Conservation (phyloP, 1,140 invertebrate species). For the Ceratosolen solmsi region DNA sequence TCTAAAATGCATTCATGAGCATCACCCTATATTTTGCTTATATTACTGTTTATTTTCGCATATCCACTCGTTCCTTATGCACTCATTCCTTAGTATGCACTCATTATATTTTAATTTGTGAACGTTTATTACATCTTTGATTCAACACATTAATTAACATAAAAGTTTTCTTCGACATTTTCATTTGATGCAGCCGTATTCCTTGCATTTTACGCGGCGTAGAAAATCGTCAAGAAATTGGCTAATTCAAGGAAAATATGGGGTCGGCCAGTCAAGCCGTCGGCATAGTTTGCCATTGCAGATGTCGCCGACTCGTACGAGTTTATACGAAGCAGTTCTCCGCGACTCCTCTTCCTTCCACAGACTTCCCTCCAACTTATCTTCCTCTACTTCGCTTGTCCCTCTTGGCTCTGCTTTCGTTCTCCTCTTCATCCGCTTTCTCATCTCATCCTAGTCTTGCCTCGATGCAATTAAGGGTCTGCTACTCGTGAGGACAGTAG, state of each 20-base stretch:
- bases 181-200: no score
- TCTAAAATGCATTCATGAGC: no score
- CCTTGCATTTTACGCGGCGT: slow-evolving; percentile 20
- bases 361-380: no score
- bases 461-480: slow-evolving; percentile 60
- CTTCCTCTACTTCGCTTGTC: background rate
- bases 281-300: slow-evolving; percentile 33
- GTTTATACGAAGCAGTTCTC: no score
- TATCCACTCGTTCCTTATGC: no score
- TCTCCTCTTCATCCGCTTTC: slow-evolving; percentile 24
- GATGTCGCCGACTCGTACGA: slow-evolving; percentile 45
- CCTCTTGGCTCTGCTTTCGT: background rate
- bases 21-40: no score
- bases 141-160: slow-evolving; percentile 41
- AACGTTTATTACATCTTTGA: background rate
- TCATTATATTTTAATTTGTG: no score
- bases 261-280: background rate
- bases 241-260: slow-evolving; percentile 47
- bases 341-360: no score
- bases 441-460: slow-evolving; percentile 47
- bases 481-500: slow-evolving; percentile 57
- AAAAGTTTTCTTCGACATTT: no score
- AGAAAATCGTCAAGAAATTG: slow-evolving; percentile 41
- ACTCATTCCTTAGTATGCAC: no score
- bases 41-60: no score